These are phyloP conservation scores for Pardosa pseudoannulata DNA, from an alignment of 2,888 invertebrate species.

Conservation along the genomic window DNA sequence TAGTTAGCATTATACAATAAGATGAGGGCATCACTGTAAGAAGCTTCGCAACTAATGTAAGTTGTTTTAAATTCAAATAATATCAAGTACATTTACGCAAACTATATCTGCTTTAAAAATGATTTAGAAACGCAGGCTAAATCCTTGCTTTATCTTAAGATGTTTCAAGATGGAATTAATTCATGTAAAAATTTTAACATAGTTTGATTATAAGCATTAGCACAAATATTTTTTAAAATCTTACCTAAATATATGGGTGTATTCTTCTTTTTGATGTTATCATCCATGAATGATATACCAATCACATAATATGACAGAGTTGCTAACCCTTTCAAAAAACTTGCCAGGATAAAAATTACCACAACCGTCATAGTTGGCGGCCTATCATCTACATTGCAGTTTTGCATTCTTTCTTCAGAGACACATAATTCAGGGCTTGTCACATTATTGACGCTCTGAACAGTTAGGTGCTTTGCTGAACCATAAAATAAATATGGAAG, in stretches of 20 bases:
- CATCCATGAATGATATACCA: slow-evolving; percentile 70
- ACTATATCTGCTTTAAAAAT: too few relatives aligned
- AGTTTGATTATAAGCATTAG: too few relatives aligned
- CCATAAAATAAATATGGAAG: slow-evolving; percentile 72
- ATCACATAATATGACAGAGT: slow-evolving; percentile 67
- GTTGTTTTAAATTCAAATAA: too few relatives aligned
- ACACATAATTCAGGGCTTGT: slow-evolving; percentile 19
- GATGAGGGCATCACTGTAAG: too few relatives aligned
- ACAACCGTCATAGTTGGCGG: slow-evolving; percentile 55
- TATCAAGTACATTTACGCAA: too few relatives aligned
- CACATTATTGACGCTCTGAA: not conserved
- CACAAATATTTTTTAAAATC: too few relatives aligned
- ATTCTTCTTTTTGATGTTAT: slow-evolving; percentile 72
- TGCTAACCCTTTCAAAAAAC: slow-evolving; percentile 73
- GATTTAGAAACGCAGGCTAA: too few relatives aligned
- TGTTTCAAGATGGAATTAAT: too few relatives aligned
- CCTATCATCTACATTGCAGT: slow-evolving; percentile 24
- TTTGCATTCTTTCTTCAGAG: not conserved
- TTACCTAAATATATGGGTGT: slow-evolving; percentile 63
- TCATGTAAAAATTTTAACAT: too few relatives aligned
- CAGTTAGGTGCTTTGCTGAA: slow-evolving; percentile 39
- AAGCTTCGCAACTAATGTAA: too few relatives aligned
- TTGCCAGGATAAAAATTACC: slow-evolving; percentile 53
- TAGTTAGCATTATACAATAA: too few relatives aligned
- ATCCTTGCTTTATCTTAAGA: too few relatives aligned